These are phyloP conservation scores for Danio choprae DNA, from an alignment of 2,797 vertebrate species.

Conservation along the genomic window DNA sequence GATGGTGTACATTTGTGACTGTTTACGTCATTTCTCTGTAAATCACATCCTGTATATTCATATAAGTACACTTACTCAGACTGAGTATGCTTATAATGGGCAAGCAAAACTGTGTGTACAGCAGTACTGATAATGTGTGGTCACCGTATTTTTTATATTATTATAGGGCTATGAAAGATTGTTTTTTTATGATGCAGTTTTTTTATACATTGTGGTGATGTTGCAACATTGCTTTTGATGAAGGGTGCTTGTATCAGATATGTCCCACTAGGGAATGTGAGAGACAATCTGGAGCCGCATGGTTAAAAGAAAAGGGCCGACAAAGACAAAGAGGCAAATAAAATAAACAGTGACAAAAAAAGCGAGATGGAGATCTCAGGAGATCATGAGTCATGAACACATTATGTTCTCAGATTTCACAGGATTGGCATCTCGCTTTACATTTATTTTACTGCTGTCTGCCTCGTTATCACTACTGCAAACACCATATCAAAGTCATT, in stretches of 20 bases:
- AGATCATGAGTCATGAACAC: slow-evolving; percentile 39
- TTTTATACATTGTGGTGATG: neutral
- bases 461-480: slow-evolving; percentile 11
- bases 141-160: neutral
- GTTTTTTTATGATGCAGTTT: neutral
- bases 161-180: neutral
- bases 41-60: neutral
- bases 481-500: slow-evolving; percentile 14
- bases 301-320: slow-evolving; percentile 10
- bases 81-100: neutral
- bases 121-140: slow-evolving; percentile 1
- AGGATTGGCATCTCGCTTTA: slow-evolving; percentile 26
- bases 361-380: slow-evolving; percentile 26
- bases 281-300: slow-evolving; percentile 49
- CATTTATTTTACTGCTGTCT: slow-evolving; percentile 32
- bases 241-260: slow-evolving; percentile 10
- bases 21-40: neutral
- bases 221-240: slow-evolving; percentile 35
- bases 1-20: neutral
- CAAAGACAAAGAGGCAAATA: slow-evolving; percentile 33
- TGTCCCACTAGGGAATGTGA: slow-evolving; percentile 22
- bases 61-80: neutral
- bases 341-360: slow-evolving; percentile 12
- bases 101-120: neutral
- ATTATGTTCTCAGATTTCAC: slow-evolving; percentile 53